phyloP scores from a whole-genome alignment of 2,113 vertebrate genomes.

The Gobius niger region DNA sequence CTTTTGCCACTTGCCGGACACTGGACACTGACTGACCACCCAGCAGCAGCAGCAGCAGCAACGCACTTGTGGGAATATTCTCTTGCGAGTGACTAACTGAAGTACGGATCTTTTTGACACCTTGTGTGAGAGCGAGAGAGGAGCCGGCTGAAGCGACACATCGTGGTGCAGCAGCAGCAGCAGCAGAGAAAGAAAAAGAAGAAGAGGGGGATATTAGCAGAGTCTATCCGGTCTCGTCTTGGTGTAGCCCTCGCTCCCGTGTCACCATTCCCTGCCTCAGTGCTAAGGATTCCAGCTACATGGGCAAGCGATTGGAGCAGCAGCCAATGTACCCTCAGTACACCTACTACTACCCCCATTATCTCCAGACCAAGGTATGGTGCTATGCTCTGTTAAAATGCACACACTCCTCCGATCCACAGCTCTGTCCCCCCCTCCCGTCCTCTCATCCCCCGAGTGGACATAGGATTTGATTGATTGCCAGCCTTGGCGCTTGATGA shows the following conservation, averaged over 20 bases:
- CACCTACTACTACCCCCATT: slow-evolving; percentile 98
- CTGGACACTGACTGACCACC: slow-evolving; percentile 28
- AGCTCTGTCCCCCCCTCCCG: slow-evolving; percentile 23
- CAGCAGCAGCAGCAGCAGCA: neutral
- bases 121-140: slow-evolving; percentile 37
- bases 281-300: slow-evolving; percentile 97
- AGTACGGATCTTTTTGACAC: slow-evolving; percentile 29
- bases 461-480: slow-evolving; percentile 62
- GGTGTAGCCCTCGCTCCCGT: slow-evolving; percentile 57
- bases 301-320: slow-evolving; percentile 99
- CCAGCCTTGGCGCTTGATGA: slow-evolving; percentile 56
- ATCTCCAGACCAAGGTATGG: slow-evolving; percentile 97
- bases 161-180: slow-evolving; percentile 13
- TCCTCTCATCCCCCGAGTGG: slow-evolving; percentile 51
- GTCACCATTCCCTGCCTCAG: slow-evolving; percentile 84
- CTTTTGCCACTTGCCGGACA: neutral
- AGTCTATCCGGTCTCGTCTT: slow-evolving; percentile 51
- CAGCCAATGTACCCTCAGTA: slow-evolving; percentile 99
- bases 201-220: slow-evolving; percentile 39
- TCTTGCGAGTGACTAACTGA: slow-evolving; percentile 38
- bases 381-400: slow-evolving; percentile 35
- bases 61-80: slow-evolving; percentile 67
- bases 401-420: slow-evolving; percentile 44
- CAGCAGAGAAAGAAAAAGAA: slow-evolving; percentile 36
- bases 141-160: slow-evolving; percentile 40